Evolutionary conservation across 2,797 vertebrate species (phyloP), one percentile per base, ranked within the genome.

Genomic region (Sus cebifrons): DNA sequence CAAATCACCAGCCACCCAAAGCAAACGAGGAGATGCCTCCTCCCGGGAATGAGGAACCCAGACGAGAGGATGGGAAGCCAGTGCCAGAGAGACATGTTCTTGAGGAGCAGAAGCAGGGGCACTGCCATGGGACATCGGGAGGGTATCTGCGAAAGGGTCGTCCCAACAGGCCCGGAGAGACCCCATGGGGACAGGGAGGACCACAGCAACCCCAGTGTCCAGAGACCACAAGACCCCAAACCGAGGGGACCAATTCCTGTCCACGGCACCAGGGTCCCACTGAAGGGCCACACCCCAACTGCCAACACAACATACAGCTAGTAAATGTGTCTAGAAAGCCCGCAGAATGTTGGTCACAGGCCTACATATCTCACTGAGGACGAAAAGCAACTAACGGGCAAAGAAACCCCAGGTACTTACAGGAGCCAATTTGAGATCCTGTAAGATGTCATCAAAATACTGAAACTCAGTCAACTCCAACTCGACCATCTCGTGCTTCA

Each of bases 401-500:
- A 7, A 23, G 10, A 54, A n/a, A 21, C 0, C 14, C 54, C 0
- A 2, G 36, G 85, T 27, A 98, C 99, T 98, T 94, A 99, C 99
- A 0, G 99, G 99, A 2, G 97, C 98, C 84, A 99, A 87, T 95
- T 99, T 98, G 0, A 99, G 98, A 32, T 99, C 99, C 91, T 98
- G 98, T 5, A 99, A 97, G 81, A 99, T 84, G 21, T 98, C 98
- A 6, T 99, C 99, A 58, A 99, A 98, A 93, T 97, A 98, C 58
- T 99, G 99, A 93, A 99, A 99, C 98, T 99, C 99, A 0, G 98
- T 99, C 2, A 98, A 97, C 44, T 99, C 99, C 98, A 99, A 86
- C 2, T 98, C 98, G 14, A 99, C 99, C 99, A 99, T 99, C 92
- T 99, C 99, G 0, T 98, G 99, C 97, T 99, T 99, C 52, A 99